phyloP scores from a whole-genome alignment of 1,140 invertebrate species.

The Drosophila truncata region DNA sequence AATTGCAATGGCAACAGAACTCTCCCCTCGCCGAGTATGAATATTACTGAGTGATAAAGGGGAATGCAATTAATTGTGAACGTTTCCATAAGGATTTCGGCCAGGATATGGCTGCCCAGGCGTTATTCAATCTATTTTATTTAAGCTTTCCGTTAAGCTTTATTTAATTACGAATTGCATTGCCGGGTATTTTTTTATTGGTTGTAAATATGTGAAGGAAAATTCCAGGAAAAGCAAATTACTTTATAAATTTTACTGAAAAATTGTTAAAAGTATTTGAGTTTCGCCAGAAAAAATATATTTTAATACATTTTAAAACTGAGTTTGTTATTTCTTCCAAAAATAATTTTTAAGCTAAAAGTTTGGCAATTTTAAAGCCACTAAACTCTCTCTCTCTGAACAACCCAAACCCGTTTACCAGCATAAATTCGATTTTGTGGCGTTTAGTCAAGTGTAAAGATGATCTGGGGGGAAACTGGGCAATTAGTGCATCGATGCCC shows the following conservation, averaged over 20 bases:
- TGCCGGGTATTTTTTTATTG: background rate
- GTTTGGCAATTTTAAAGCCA: too few species aligned
- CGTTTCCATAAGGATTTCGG: constrained; percentile 32
- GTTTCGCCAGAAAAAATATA: background rate
- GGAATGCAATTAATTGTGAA: constrained; percentile 56
- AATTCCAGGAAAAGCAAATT: background rate
- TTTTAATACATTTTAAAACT: background rate
- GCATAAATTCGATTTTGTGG: background rate
- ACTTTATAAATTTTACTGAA: background rate
- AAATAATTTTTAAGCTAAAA: background rate
- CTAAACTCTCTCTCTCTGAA: background rate
- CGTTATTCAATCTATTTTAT: constrained; percentile 70
- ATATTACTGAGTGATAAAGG: constrained; percentile 53
- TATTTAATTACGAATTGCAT: constrained; percentile 64
- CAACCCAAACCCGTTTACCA: too few species aligned
- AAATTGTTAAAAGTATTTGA: background rate
- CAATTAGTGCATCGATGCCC: constrained; percentile 23
- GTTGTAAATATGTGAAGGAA: background rate
- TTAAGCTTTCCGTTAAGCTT: constrained; percentile 61
- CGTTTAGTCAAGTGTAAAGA: constrained; percentile 37
- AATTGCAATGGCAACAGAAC: constrained; percentile 44
- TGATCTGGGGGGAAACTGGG: constrained; percentile 26
- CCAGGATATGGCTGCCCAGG: background rate
- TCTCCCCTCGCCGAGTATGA: constrained; percentile 25
- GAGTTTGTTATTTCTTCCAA: background rate